Conservation (phyloP, 2,888 invertebrate genomes). For the Aspidiotus destructor region DNA sequence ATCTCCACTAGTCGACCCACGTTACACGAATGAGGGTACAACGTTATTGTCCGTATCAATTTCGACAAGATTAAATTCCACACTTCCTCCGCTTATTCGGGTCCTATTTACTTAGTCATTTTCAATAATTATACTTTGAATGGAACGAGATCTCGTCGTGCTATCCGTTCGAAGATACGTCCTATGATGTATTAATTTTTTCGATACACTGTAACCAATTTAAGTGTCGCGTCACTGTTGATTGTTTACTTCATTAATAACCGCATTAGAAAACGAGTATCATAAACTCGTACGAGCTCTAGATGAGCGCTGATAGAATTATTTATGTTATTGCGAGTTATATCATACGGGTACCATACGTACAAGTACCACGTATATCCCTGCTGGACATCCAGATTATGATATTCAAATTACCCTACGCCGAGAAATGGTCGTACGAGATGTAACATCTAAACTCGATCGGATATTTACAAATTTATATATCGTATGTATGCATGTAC, state of each 20-base stretch:
- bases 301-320: not conserved
- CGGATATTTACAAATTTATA: no score
- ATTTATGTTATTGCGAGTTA: not conserved
- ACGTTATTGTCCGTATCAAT: no score
- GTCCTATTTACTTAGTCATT: conserved; percentile 2
- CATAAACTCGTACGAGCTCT: no score
- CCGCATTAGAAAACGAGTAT: not conserved
- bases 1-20: no score
- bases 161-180: not conserved
- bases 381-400: conserved; percentile 4
- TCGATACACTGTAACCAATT: not conserved
- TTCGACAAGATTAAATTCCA: no score
- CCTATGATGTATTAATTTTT: not conserved
- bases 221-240: conserved; percentile 1
- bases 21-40: no score
- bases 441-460: no score
- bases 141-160: not conserved
- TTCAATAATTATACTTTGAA: not conserved
- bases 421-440: not conserved
- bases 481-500: not conserved
- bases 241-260: conserved; percentile 4
- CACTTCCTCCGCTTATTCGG: no score
- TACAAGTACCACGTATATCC: not conserved
- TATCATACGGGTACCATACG: not conserved
- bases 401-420: not conserved